Evolutionary conservation across 2,888 invertebrate species (phyloP), one percentile per base, ranked within the genome.

Genomic region (Philereme transversata): DNA sequence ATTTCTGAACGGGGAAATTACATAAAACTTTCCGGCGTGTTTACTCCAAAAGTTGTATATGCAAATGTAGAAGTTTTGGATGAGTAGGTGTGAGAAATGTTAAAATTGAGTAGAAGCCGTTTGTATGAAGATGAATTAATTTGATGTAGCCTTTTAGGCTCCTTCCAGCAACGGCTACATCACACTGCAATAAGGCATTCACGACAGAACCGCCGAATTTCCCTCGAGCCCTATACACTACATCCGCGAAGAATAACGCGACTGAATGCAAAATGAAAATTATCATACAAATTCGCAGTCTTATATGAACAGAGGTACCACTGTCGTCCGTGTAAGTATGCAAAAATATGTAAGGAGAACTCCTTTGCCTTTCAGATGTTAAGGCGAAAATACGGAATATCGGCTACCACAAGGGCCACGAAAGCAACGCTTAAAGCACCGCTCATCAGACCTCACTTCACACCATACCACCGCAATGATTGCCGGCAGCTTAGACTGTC

Each of bases 231-330:
- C 88, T 76, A 88, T 91, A 84, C 85, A 88, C 87, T 83, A 87
- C 88, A 84, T 82, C 81, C 81, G 76, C 81, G 77, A 78, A 86
- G 87, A 88, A 89, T 86, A 87, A 87, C 88, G 78, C 78, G 78
- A 84, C 84, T 81, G 87, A 89, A 91, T 90, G 90, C 90, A 90
- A 90, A 90, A 90, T 90, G 90, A 90, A 90, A 90, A 90, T 91
- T 91, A 90, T 90, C 90, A 90, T 90, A 91, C 89, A 89, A 91
- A 91, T 90, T 87, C 82, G 74, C 83, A 83, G 84, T 87, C 87
- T 87, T 87, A 86, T 88, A 88, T 87, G 86, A 88, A 84, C 83
- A 80, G 76, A 76, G 81, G 81, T 79, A 83, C 83, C 82, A 84
- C 84, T 86, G 87, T 87, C 83, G 79, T 64, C 79, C 75, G 75